phyloP scores from a whole-genome alignment of 2,888 invertebrate genomes.

The Melanchra persicariae region DNA sequence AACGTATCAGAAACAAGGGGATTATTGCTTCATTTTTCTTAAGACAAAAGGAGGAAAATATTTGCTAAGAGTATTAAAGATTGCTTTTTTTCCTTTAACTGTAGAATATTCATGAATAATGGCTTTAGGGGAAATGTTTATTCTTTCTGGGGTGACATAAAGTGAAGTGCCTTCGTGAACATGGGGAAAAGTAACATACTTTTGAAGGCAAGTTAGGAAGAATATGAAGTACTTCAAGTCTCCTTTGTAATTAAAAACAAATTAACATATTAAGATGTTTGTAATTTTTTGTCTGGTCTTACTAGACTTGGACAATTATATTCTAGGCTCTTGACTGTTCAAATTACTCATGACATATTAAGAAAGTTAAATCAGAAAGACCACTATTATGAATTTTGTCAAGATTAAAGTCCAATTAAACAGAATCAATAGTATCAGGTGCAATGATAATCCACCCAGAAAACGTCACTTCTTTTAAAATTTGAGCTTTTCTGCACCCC shows the following conservation, averaged over 20 bases:
- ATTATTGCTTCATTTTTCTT: slow-evolving; percentile 54
- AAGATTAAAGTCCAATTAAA: not conserved
- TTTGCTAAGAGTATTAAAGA: slow-evolving; percentile 47
- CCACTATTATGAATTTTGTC: not conserved
- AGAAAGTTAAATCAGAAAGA: not conserved
- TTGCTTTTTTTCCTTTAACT: slow-evolving; percentile 36
- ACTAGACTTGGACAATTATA: not conserved
- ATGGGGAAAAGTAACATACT: slow-evolving; percentile 26
- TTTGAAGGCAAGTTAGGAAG: slow-evolving; percentile 6
- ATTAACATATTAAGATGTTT: slow-evolving; percentile 9
- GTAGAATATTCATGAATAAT: slow-evolving; percentile 57
- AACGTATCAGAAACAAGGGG: slow-evolving; percentile 45
- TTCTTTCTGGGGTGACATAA: slow-evolving; percentile 49
- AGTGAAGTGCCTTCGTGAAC: slow-evolving; percentile 31
- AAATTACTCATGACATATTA: not conserved
- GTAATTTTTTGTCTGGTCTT: not conserved
- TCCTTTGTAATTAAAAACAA: slow-evolving; percentile 5
- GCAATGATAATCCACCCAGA: not conserved
- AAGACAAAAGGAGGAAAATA: slow-evolving; percentile 46
- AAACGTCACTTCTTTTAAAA: not conserved
- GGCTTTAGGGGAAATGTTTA: slow-evolving; percentile 40
- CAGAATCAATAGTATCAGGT: not conserved
- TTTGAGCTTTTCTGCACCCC: not conserved
- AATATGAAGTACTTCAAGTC: not conserved
- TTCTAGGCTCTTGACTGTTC: not conserved